Base-by-base conservation (phyloP, 2,888 invertebrate species). In the Amphipyra berbera region DNA sequence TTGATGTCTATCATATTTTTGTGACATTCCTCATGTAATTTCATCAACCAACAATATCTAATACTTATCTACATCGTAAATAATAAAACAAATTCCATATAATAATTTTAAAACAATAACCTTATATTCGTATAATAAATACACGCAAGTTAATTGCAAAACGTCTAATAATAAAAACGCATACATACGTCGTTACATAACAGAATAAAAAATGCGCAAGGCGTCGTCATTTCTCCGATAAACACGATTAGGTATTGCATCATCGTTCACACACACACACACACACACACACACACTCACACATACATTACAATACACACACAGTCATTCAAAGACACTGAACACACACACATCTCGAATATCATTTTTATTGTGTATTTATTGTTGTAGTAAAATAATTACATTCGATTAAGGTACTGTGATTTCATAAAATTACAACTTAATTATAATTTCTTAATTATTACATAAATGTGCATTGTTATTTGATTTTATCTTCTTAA, bases 241-340 rank as follows among this genome's bases (percentile, higher is more conserved):
- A 87, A 86, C 89, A 82, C 85, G 89, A 90, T 92, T 91, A 91
- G 88, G 78, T 81, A 88, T 93, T 94, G 86, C 93, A 88, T 93
- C 92, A 93, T 77, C 82, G 82, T 79, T 69, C 78, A 72, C 61
- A 74, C 74, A 71, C 69, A 71, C 61, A 75, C 70, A 74, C 44
- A 74, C 69, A 73, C 42, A 69, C 52, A 65, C 66, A 67, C 52
- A n/a, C n/a, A n/a, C n/a, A n/a, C n/a, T n/a, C n/a, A n/a, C n/a
- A n/a, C n/a, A n/a, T n/a, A n/a, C n/a, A n/a, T 30, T 7, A 59
- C 48, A 13, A 60, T 35, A 69, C 63, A 45, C 69, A 73, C 52
- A 37, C 40, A 68, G 46, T 41, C 0, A 30, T 30, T 7, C 30
- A 30, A 30, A 30, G 30, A 30, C 30, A 30, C 30, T 30, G 6